Base-by-base conservation (phyloP, 64 coral and sea anemone species). In the Stichodactyla helianthus region DNA sequence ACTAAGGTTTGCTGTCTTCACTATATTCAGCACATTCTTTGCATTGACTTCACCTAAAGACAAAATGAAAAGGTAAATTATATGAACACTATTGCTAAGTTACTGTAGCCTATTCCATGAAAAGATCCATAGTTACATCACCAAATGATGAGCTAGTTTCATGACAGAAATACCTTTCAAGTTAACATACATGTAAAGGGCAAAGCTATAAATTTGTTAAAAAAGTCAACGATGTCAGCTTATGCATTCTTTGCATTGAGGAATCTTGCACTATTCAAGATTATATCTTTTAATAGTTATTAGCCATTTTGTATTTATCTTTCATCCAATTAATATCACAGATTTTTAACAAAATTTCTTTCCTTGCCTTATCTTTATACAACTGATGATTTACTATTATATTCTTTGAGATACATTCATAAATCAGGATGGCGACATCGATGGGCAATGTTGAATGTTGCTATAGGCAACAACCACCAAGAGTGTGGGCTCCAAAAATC, bases 1-100 rank as follows among this genome's bases (percentile, higher is more conserved):
- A 51, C 85, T 87, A 6, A 96, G 94, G 19, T 85, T 87, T 17
- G 94, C 85, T 83, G 52, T 79, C 22, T 84, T 86, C 10, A 96
- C 52, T 68, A 82, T 83, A 51, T 88, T 84, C n/a, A 86, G 20
- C 44, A 96, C 52, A 77, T 53, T 61, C 22, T 90, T 92, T 12
- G 51, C 71, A 90, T 57, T 93, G 4, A 93, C 84, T 77, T 93
- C 88, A 51, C 82, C 94, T 96, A 2, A 79, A 26, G 51, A 17
- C 7, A 7, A 82, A 82, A 54, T 54, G 23, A 82, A 82, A 2
- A 82, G 14, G 6, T 20, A 5, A 53, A 19, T 35, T 11, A 65
- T 63, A 18, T 62, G 7, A 28, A 65, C 19, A 50, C 3, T 35
- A 13, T 70, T 61, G 14, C n/a, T 71, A 50, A 14, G 11, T 8